These are phyloP conservation scores for Falco peregrinus DNA, from an alignment of 2,797 vertebrate genomes.

Conservation along the genomic window DNA sequence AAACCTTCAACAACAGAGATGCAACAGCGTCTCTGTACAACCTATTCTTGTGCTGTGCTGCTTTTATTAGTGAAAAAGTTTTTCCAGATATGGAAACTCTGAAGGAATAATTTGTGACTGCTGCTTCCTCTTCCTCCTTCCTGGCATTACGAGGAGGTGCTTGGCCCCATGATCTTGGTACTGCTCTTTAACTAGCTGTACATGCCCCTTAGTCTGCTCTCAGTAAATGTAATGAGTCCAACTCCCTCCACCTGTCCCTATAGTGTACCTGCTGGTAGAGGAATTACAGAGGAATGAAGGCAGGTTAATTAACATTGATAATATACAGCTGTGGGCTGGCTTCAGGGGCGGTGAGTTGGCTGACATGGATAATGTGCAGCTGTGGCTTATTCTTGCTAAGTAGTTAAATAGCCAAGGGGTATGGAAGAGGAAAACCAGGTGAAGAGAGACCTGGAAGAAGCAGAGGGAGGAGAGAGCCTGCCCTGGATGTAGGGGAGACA, in stretches of 20 bases:
- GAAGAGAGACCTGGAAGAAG: no score
- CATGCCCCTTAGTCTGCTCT: not conserved
- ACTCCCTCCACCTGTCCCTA: not conserved
- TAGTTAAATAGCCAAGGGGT: no score
- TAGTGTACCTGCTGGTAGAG: not conserved
- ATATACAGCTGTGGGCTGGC: no score
- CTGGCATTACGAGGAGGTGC: not conserved
- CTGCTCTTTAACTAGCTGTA: fast-evolving
- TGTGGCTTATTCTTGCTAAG: no score
- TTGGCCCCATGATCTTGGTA: not conserved
- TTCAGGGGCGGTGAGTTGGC: no score
- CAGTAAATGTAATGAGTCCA: not conserved
- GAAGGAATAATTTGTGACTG: not conserved
- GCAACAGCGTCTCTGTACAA: not conserved
- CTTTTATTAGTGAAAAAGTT: not conserved
- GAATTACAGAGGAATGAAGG: no score
- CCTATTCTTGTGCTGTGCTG: not conserved
- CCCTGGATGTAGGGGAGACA: no score
- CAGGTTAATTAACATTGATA: no score
- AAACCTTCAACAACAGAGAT: not conserved
- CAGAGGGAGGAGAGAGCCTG: no score
- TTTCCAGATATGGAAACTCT: not conserved
- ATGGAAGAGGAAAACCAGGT: no score
- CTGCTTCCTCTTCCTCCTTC: not conserved
- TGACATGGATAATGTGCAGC: no score